Evolutionary conservation across 2,888 invertebrate species (phyloP).

Genomic region (Cephus pygmeus): DNA sequence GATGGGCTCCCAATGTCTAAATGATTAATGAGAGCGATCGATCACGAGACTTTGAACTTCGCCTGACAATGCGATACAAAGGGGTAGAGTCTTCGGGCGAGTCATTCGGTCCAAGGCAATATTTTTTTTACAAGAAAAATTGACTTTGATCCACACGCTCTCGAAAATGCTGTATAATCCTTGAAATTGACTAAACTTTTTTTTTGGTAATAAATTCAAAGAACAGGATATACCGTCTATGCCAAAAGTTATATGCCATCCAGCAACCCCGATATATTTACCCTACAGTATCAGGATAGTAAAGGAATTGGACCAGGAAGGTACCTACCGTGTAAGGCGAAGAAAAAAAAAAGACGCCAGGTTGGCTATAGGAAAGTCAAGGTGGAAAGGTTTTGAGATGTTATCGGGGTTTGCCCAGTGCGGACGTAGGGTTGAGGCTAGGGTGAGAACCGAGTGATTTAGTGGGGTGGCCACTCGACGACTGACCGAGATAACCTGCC

Average conservation of each 20-base stretch:
- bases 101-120: neutral
- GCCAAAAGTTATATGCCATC: neutral
- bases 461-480: slow-evolving; percentile 62
- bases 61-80: neutral
- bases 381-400: slow-evolving; percentile 44
- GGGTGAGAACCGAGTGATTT: slow-evolving; percentile 60
- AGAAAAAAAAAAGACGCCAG: neutral
- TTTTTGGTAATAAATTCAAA: neutral
- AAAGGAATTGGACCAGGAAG: neutral
- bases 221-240: neutral
- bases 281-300: neutral
- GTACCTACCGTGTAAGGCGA: neutral
- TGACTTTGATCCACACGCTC: neutral
- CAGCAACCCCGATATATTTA: neutral
- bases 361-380: neutral
- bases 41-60: slow-evolving; percentile 16
- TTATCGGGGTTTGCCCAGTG: slow-evolving; percentile 52
- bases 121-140: neutral
- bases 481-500: slow-evolving; percentile 64
- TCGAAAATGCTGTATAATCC: neutral
- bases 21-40: slow-evolving; percentile 49
- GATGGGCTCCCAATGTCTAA: slow-evolving; percentile 39
- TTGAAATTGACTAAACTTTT: neutral
- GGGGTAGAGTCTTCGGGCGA: neutral
- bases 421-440: slow-evolving; percentile 40